Percentiles rank a stretch among this genome's conserved stretches.
Conservation (phyloP, 2,113 vertebrate species). For the Falcunculus frontatus region DNA sequence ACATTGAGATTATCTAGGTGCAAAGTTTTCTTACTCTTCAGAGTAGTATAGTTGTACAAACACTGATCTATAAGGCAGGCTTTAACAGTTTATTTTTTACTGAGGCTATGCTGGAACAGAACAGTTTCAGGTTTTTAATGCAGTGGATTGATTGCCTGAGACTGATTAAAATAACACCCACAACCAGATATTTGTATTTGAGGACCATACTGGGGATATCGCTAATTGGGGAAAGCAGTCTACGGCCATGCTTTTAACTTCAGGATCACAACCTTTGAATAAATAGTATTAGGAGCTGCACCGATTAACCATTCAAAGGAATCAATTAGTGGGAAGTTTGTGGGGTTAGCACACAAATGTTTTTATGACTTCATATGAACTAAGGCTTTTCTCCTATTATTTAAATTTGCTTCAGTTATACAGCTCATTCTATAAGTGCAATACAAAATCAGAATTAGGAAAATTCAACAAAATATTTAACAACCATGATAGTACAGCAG, state of each 20-base stretch:
- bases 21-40: neutral
- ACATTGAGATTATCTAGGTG: neutral
- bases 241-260: neutral
- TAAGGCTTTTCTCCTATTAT: neutral
- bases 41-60: neutral
- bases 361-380: neutral
- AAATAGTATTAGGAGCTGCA: neutral
- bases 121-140: neutral
- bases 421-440: neutral
- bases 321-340: neutral
- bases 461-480: neutral
- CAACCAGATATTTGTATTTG: neutral
- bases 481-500: neutral
- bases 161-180: neutral
- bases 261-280: neutral
- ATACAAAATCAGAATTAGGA: neutral
- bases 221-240: neutral
- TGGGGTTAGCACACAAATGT: neutral
- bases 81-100: neutral
- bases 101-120: neutral
- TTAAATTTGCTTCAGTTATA: neutral
- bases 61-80: neutral
- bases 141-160: neutral
- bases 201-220: neutral
- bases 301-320: neutral